Evolutionary conservation across 1,140 invertebrate genomes (phyloP).

Genomic region (Pseudomyrmex dendroicus): DNA sequence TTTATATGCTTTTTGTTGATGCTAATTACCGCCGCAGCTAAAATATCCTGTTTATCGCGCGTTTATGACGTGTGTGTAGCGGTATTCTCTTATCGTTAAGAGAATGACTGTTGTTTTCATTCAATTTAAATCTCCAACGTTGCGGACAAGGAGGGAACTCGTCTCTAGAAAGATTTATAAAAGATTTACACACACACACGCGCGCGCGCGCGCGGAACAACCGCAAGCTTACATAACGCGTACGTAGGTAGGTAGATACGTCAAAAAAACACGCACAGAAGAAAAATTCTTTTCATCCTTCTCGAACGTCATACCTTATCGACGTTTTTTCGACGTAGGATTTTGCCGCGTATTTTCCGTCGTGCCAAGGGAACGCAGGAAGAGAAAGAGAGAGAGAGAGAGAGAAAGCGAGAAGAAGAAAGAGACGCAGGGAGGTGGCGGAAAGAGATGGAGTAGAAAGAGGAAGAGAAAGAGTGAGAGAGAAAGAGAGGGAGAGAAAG

Average conservation of each 20-base stretch:
- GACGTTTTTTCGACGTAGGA: constrained; percentile 58
- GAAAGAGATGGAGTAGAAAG: no score
- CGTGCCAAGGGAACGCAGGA: constrained; percentile 9
- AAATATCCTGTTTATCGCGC: constrained; percentile 10
- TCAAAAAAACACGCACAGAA: background rate
- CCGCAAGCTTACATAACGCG: background rate
- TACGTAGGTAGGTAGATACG: background rate
- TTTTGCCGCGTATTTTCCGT: constrained; percentile 58
- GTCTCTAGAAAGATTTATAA: constrained; percentile 37
- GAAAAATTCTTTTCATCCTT: constrained; percentile 48
- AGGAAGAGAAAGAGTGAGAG: background rate
- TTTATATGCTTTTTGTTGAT: constrained; percentile 2
- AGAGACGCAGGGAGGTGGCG: no score
- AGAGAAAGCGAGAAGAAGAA: background rate
- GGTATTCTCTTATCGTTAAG: constrained; percentile 30
- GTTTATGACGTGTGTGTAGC: background rate
- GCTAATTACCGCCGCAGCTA: constrained; percentile 32
- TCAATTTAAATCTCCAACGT: constrained; percentile 34
- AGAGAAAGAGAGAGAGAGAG: background rate
- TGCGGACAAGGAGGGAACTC: background rate
- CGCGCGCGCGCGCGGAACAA: background rate
- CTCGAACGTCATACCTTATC: constrained; percentile 66
- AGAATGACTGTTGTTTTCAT: background rate
- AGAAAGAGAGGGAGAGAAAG: constrained; percentile 3
- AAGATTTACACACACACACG: constrained; percentile 23